Percentiles rank a stretch among this genome's conserved stretches.
phyloP scores from a whole-genome alignment of 2,113 vertebrate species.

The Illadopsis cleaveri region DNA sequence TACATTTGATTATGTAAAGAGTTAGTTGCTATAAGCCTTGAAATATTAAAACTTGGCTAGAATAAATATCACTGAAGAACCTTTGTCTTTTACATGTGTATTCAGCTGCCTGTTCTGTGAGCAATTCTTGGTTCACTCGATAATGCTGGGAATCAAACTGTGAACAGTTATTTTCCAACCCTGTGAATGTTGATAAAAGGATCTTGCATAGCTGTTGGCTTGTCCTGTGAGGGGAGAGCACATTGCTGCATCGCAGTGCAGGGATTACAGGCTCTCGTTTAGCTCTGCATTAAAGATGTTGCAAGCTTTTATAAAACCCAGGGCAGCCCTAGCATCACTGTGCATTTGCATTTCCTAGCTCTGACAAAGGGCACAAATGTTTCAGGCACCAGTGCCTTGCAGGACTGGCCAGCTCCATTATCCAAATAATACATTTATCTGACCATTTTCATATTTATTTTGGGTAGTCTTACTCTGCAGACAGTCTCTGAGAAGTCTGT shows the following conservation, averaged over 20 bases:
- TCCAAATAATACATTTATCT: not conserved
- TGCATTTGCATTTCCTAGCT: conserved; percentile 8
- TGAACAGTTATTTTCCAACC: conserved; percentile 57
- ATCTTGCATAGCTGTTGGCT: conserved; percentile 50
- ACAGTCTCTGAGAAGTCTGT: not conserved
- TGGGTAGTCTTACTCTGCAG: not conserved
- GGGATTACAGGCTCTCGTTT: conserved; percentile 40
- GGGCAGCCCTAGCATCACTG: not conserved
- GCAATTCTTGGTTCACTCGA: conserved; percentile 32
- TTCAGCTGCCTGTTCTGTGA: conserved; percentile 46
- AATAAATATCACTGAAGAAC: conserved; percentile 57
- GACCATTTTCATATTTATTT: not conserved
- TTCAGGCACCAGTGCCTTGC: not conserved
- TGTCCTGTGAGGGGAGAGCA: conserved; percentile 27
- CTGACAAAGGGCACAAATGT: fast-evolving
- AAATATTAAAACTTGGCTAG: conserved; percentile 66
- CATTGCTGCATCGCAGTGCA: not conserved
- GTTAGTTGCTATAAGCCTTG: conserved; percentile 55
- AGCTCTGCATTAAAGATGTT: conserved; percentile 11
- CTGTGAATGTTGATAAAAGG: conserved; percentile 61
- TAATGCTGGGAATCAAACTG: conserved; percentile 41
- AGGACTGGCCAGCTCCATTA: not conserved
- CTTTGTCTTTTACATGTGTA: conserved; percentile 62
- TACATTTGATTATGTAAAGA: conserved; percentile 46
- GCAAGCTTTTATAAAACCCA: not conserved